Evolutionary conservation across 2,797 vertebrate genomes (phyloP).

Genomic region (Philypnodon macrostomus): DNA sequence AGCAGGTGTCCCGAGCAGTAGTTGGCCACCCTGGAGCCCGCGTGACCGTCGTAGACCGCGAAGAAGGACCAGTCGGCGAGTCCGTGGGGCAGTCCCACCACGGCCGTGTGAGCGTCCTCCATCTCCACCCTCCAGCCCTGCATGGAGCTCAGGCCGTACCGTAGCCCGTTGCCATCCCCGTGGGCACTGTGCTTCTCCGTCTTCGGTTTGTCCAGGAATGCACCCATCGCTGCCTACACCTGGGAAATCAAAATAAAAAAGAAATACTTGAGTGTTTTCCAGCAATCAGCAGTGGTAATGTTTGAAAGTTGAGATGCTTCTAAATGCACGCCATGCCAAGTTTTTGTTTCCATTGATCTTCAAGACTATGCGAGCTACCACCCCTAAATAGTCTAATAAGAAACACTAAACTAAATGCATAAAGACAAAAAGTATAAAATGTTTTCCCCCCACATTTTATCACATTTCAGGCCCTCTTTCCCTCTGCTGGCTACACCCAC

Average conservation of each 20-base stretch:
- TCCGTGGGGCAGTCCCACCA: constrained; percentile 93
- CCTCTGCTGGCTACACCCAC: too few relatives aligned
- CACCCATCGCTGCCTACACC: constrained; percentile 93
- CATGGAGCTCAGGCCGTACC: constrained; percentile 97
- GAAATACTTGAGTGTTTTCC: too few relatives aligned
- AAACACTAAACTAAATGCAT: too few relatives aligned
- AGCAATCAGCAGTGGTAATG: too few relatives aligned
- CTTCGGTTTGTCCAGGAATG: constrained; percentile 99
- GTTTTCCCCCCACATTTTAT: too few relatives aligned
- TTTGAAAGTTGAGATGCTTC: too few relatives aligned
- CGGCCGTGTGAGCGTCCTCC: constrained; percentile 98
- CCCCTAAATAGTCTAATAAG: too few relatives aligned
- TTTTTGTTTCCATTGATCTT: too few relatives aligned
- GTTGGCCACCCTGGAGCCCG: constrained; percentile 96
- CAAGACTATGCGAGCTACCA: too few relatives aligned
- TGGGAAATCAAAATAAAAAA: constrained; percentile 43
- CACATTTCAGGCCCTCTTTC: too few relatives aligned
- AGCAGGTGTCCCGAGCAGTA: constrained; percentile 96
- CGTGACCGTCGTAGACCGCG: constrained; percentile 96
- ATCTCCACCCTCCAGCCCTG: constrained; percentile 99
- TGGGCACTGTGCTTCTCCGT: constrained; percentile 98
- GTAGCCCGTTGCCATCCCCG: constrained; percentile 92
- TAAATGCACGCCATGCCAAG: too few relatives aligned
- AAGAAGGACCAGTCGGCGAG: constrained; percentile 98
- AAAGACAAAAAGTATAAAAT: too few relatives aligned